These are phyloP conservation scores for Scotopteryx bipunctaria DNA, from an alignment of 2,888 invertebrate species.

Conservation along the genomic window DNA sequence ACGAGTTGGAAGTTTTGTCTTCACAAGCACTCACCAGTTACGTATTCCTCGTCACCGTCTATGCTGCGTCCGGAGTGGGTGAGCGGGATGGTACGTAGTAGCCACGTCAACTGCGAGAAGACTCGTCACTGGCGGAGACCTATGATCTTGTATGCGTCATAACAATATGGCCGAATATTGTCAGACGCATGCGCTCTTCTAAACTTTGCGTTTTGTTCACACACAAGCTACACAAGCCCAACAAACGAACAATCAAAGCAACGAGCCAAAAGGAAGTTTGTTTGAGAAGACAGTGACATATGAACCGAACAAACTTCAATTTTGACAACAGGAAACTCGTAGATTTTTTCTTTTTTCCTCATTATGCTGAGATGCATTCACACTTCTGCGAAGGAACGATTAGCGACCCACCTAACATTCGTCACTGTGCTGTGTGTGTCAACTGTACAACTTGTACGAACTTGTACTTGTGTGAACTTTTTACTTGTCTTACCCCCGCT, in stretches of 20 bases:
- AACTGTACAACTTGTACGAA: too few species aligned
- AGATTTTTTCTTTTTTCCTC: too few species aligned
- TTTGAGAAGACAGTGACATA: slow-evolving; percentile 13
- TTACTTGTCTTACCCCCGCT: too few species aligned
- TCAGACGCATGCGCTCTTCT: slow-evolving; percentile 76
- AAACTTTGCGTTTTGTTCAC: slow-evolving; percentile 35
- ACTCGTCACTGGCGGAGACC: slow-evolving; percentile 92
- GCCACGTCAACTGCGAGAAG: slow-evolving; percentile 95
- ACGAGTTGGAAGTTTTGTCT: slow-evolving; percentile 82
- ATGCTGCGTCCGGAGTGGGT: slow-evolving; percentile 97
- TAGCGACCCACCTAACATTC: too few species aligned
- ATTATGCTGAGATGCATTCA: too few species aligned
- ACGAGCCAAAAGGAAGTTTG: slow-evolving; percentile 8
- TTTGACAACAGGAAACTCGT: too few species aligned
- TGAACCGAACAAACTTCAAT: too few species aligned
- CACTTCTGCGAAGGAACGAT: too few species aligned
- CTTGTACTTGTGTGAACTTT: too few species aligned
- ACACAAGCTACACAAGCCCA: too few species aligned
- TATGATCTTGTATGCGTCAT: slow-evolving; percentile 90
- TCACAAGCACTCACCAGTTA: slow-evolving; percentile 93
- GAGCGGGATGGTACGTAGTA: slow-evolving; percentile 96
- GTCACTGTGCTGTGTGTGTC: too few species aligned
- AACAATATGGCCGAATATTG: slow-evolving; percentile 87
- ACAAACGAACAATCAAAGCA: too few species aligned
- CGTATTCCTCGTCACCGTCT: slow-evolving; percentile 97